Base-by-base conservation (phyloP, 1,140 invertebrate species). In the Stenopsyche tienmushanensis region DNA sequence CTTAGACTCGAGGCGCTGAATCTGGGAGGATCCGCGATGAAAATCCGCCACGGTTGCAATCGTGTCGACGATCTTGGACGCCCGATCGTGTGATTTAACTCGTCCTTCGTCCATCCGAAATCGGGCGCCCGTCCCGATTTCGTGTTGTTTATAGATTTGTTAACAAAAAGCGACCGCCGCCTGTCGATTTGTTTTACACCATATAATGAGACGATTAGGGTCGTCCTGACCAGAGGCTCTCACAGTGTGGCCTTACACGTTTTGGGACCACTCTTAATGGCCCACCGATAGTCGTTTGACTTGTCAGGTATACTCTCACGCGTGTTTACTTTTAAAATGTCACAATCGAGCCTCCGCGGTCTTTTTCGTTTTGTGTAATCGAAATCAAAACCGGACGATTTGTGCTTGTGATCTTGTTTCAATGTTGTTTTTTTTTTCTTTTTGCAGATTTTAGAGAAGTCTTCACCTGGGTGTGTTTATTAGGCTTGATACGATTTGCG, bases 171-270 rank as follows among this genome's bases (percentile, higher is more conserved):
- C 58, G 34, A 44, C 45, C 57, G 58, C 65, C 65, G 65, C 55
- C 57, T 62, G 57, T 66, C 58, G 58, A 66, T 66, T 66, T 66
- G 58, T 62, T 66, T 66, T 66, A 66, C 65, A 62, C 52, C 49
- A 52, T 66, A 57, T 66, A 66, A 66, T 66, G 49, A 62, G 58
- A 62, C 47, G 65, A 66, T 62, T 55, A 62, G 58, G 58, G 45
- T 57, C 65, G 47, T 55, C 44, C 50, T 26, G 41, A 47, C 20
- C 41, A 57, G 45, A 20, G 44, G 42, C 52, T 25, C 52, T 54
- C 25, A 15, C 25, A 25, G 34, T 41, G 54, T 42, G 54, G 54
- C 54, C 54, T 42, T 20, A 57, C 54, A 44, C 29, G 50, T 53
- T 15, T n/a, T 26, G 21, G 9, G 10, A 8, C 34, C 20, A 55